Conservation (phyloP, 2,888 invertebrate species). For the Plagodis pulveraria region DNA sequence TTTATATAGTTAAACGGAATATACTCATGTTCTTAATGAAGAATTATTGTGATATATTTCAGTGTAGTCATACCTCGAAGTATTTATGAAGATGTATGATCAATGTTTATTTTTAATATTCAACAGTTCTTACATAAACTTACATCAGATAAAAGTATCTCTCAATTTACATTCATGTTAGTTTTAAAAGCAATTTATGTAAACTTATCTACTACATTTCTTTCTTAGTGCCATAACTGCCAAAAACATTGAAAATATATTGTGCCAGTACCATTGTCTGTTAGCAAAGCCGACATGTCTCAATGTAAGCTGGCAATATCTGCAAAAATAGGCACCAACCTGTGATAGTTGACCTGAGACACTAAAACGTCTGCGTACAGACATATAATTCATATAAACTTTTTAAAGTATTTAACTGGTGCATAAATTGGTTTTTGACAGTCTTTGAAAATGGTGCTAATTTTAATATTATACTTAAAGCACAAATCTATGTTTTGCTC, state of each 20-base stretch:
- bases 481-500: slow-evolving; percentile 12
- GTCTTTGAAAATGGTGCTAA: slow-evolving; percentile 23
- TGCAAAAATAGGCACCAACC: too few species aligned
- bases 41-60: slow-evolving; percentile 23
- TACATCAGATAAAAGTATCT: too few species aligned
- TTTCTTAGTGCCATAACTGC: slow-evolving; percentile 23
- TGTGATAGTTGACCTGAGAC: too few species aligned
- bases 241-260: background rate
- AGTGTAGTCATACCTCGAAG: slow-evolving; percentile 1
- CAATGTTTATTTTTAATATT: too few species aligned
- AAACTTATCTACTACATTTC: slow-evolving; percentile 11
- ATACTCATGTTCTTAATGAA: slow-evolving; percentile 29
- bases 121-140: too few species aligned
- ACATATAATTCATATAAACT: too few species aligned
- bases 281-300: too few species aligned
- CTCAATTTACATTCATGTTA: too few species aligned
- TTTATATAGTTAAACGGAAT: slow-evolving; percentile 10
- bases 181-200: too few species aligned
- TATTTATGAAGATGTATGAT: background rate
- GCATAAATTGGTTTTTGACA: background rate
- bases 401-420: background rate
- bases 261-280: too few species aligned
- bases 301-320: too few species aligned
- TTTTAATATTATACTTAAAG: slow-evolving; percentile 10
- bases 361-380: too few species aligned